Evolutionary conservation across 2,797 vertebrate species (phyloP).

Genomic region (Spinibarbus caldwelli): DNA sequence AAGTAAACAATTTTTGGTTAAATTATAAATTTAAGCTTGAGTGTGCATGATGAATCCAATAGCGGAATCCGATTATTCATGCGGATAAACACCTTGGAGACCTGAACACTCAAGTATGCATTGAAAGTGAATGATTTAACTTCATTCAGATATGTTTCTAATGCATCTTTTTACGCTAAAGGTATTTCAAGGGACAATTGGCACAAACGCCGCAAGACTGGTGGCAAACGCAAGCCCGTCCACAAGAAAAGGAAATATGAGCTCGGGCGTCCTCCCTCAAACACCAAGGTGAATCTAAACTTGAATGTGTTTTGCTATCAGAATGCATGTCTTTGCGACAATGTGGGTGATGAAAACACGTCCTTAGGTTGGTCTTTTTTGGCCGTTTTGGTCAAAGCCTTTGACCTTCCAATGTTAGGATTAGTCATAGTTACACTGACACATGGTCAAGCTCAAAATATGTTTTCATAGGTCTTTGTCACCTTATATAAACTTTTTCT

Average conservation of each 20-base stretch:
- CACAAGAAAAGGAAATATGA: slow-evolving; percentile 99
- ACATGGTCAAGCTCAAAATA: slow-evolving; percentile 56
- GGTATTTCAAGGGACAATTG: slow-evolving; percentile 99
- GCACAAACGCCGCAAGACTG: slow-evolving; percentile 99
- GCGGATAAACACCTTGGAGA: slow-evolving; percentile 85
- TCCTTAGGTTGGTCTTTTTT: slow-evolving; percentile 87
- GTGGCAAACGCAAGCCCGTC: slow-evolving; percentile 97
- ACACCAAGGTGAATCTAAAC: slow-evolving; percentile 87
- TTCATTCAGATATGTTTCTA: accelerated
- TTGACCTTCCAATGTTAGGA: slow-evolving; percentile 82
- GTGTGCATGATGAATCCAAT: slow-evolving; percentile 82
- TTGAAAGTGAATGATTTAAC: accelerated
- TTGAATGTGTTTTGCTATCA: no score
- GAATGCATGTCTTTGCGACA: not conserved
- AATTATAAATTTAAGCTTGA: slow-evolving; percentile 63
- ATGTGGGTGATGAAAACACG: slow-evolving; percentile 86
- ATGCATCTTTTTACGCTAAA: slow-evolving; percentile 30
- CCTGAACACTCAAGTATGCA: slow-evolving; percentile 79
- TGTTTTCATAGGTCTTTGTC: not conserved
- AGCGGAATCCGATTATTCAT: slow-evolving; percentile 73
- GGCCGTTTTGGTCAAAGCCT: slow-evolving; percentile 82
- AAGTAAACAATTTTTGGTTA: not conserved
- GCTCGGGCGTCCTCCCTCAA: slow-evolving; percentile 92
- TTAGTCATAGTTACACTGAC: slow-evolving; percentile 99
- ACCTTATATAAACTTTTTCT: not conserved